phyloP scores from a whole-genome alignment of 2,888 invertebrate species.

The Clanis bilineata region DNA sequence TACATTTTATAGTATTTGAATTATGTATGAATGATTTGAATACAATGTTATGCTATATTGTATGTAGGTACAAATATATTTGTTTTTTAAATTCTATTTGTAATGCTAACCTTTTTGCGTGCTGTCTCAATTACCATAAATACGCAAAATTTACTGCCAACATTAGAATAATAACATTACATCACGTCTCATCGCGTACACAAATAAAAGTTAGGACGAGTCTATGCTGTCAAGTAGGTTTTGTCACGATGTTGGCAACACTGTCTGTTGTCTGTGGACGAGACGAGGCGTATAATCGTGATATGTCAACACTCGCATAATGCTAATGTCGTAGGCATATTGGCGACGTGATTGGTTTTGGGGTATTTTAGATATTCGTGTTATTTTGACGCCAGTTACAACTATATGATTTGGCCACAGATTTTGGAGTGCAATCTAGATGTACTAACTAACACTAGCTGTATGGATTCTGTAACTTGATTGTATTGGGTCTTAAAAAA shows the following conservation, averaged over 20 bases:
- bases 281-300: conserved; percentile 43
- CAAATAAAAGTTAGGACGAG: conserved; percentile 1
- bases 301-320: conserved; percentile 53
- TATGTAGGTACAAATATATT: no score
- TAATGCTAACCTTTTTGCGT: no score
- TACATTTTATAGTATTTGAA: not conserved
- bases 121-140: not conserved
- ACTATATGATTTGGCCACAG: no score
- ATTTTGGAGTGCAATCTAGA: no score
- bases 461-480: no score
- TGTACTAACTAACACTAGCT: no score
- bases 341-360: not conserved
- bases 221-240: not conserved
- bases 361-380: not conserved
- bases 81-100: no score
- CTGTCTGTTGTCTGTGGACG: not conserved
- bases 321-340: not conserved
- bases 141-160: not conserved
- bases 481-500: no score
- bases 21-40: not conserved
- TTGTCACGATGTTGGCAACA: conserved; percentile 11
- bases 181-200: not conserved
- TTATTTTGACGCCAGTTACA: not conserved
- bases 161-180: not conserved
- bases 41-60: no score